Conservation (phyloP, 37 sponge, comb jelly and placozoan species). For the Dysidea cf. avara region DNA sequence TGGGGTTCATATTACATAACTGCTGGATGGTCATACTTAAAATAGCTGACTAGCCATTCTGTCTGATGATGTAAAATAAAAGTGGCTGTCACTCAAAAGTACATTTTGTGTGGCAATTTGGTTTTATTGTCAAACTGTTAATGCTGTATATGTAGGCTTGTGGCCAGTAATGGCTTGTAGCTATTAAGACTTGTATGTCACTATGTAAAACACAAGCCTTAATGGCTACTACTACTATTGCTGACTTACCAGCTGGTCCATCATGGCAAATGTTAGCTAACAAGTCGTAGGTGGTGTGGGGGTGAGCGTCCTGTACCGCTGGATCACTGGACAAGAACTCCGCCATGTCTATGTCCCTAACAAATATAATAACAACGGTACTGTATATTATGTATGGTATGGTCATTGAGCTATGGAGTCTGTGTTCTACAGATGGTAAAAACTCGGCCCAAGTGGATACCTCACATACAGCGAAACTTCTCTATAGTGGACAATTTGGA, state of each 20-base stretch:
- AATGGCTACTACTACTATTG: background rate
- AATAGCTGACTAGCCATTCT: too few relatives aligned
- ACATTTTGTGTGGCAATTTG: background rate
- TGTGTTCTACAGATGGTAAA: background rate
- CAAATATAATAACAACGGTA: background rate
- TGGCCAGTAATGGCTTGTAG: too few relatives aligned
- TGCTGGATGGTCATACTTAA: too few relatives aligned
- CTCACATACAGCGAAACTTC: too few relatives aligned
- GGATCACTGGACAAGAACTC: constrained; percentile 89
- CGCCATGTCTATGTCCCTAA: constrained; percentile 92
- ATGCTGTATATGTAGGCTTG: background rate
- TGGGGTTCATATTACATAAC: too few relatives aligned
- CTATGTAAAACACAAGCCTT: too few relatives aligned
- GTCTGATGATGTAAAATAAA: too few relatives aligned
- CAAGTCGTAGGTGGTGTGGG: constrained; percentile 87
- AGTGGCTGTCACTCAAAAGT: background rate
- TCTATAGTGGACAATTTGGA: too few relatives aligned
- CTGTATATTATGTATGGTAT: too few relatives aligned
- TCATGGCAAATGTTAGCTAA: constrained; percentile 97
- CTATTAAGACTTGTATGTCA: too few relatives aligned
- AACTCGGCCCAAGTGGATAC: background rate
- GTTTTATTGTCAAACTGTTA: background rate
- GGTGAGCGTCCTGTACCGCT: constrained; percentile 68
- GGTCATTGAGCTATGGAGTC: background rate
- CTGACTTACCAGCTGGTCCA: constrained; percentile 74